Percentiles rank a stretch among this genome's conserved stretches.
phyloP scores from a whole-genome alignment of 2,797 vertebrate species.

The Fringilla coelebs region DNA sequence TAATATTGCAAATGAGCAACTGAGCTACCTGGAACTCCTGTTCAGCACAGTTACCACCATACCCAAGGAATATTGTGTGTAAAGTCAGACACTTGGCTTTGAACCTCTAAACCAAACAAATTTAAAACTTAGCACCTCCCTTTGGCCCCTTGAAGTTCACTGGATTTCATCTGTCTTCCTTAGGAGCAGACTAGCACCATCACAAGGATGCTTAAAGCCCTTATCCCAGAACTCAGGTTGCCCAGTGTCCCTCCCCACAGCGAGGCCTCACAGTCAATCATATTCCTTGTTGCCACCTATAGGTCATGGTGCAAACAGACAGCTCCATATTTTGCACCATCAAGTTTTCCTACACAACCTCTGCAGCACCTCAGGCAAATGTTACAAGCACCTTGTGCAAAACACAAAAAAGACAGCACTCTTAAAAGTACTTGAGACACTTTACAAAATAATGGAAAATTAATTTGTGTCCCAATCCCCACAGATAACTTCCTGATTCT shows the following conservation, averaged over 20 bases:
- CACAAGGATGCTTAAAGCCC: background rate
- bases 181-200: background rate
- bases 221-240: background rate
- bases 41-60: background rate
- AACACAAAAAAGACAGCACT: background rate
- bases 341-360: background rate
- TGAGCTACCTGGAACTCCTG: background rate
- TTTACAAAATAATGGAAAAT: background rate
- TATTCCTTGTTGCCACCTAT: background rate
- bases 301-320: background rate
- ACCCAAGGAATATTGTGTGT: background rate
- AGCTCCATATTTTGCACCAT: rapidly evolving
- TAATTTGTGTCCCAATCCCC: background rate
- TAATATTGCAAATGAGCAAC: background rate
- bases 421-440: background rate
- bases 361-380: background rate
- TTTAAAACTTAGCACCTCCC: background rate
- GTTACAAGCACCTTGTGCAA: background rate
- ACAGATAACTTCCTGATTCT: background rate
- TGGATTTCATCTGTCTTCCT: background rate
- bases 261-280: rapidly evolving
- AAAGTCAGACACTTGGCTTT: background rate
- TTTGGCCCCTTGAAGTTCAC: background rate
- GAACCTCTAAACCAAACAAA: background rate
- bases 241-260: no score